Base-by-base conservation (phyloP, 2,888 invertebrate genomes). In the Antheraea yamamai region DNA sequence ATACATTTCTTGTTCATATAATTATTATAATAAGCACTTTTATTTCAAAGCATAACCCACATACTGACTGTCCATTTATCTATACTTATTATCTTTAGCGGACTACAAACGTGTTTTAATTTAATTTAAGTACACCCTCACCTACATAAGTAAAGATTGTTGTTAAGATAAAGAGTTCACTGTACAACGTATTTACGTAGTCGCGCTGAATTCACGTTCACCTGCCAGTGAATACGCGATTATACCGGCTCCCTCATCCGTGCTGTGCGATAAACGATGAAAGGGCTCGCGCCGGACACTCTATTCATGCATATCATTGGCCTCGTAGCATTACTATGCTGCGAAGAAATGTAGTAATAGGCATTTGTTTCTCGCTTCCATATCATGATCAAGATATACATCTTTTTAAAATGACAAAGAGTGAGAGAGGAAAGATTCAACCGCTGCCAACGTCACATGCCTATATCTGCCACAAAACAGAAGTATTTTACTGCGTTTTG, bases 261-360 rank as follows among this genome's bases (percentile, higher is more conserved):
- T 88, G 83, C 82, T 79, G 80, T 78, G 84, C 88, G 91, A 90
- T 91, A 91, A 89, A 88, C 90, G 86, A 83, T 92, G 91, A 92
- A 93, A 90, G 89, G 90, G 89, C 85, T 83, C 81, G 84, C 83
- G 81, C 89, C 87, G 93, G 93, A 92, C 93, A 93, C 88, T 91
- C 89, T 85, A 92, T 90, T 92, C 92, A 90, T 89, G 91, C 89
- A 88, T 89, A 89, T 89, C 89, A 91, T 89, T 90, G 89, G 91
- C 88, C 85, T 81, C 80, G 82, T 77, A 82, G 85, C 86, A 87
- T 86, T 89, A 88, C 88, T 86, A 87, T 84, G 89, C 85, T 88
- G 88, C 87, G 82, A 83, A 81, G 84, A 79, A 81, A 83, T 79
- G 74, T 78, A 76, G 72, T 72, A 71, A 76, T 77, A 74, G 76